A percentile compares a stretch with the other conserved stretches of the same genome.
These are phyloP conservation scores for Apodemia hepburni DNA, from an alignment of 2,888 invertebrate genomes.

Conservation along the genomic window DNA sequence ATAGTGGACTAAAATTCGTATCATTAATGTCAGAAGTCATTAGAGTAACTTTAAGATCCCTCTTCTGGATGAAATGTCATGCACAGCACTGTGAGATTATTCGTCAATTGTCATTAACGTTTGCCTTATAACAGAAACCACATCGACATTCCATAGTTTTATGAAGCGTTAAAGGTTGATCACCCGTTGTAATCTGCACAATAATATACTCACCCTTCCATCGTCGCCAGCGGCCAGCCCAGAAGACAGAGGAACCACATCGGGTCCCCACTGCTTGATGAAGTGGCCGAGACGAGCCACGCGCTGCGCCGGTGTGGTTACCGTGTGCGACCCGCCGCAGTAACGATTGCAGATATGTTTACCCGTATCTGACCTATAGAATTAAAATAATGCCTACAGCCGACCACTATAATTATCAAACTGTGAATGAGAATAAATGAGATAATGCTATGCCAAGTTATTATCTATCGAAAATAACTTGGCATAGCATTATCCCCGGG, in stretches of 20 bases:
- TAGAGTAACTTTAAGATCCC: too few species aligned
- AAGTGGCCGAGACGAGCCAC: constrained; percentile 84
- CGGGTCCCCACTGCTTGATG: constrained; percentile 83
- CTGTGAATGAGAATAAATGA: too few species aligned
- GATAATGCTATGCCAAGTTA: too few species aligned
- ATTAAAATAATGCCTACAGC: background rate
- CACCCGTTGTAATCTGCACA: background rate
- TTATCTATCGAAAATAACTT: too few species aligned
- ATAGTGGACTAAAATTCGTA: too few species aligned
- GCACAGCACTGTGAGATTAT: too few species aligned
- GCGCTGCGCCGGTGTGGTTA: constrained; percentile 85
- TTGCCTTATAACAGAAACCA: too few species aligned
- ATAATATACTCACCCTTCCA: constrained; percentile 47
- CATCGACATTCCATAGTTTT: too few species aligned
- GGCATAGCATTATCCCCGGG: too few species aligned
- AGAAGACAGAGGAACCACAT: constrained; percentile 74
- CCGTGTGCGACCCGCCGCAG: constrained; percentile 89
- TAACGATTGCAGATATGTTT: constrained; percentile 85
- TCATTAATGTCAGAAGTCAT: too few species aligned
- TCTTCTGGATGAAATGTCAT: too few species aligned
- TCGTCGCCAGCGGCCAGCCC: constrained; percentile 66
- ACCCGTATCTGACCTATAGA: constrained; percentile 49
- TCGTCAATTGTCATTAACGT: too few species aligned
- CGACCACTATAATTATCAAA: background rate
- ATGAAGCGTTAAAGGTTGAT: background rate